Percentiles rank a stretch among this genome's conserved stretches.
phyloP scores from a whole-genome alignment of 1,140 invertebrate species.

The Cherax quadricarinatus region DNA sequence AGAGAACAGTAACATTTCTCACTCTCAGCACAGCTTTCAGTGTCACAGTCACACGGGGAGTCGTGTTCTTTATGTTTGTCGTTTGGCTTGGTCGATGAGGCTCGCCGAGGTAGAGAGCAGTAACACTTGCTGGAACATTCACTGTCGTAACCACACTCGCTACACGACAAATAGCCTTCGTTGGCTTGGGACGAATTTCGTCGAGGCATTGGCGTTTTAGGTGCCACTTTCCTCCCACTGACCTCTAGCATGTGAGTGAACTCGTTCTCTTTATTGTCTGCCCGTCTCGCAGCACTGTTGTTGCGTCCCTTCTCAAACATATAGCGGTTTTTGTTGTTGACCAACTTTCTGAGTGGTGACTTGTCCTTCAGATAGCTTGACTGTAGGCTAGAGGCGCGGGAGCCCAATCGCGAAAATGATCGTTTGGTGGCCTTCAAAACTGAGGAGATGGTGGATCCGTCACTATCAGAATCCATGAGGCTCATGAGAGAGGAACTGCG shows the following conservation, averaged over 20 bases:
- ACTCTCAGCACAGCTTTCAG: slow-evolving; percentile 90
- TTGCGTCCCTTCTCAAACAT: slow-evolving; percentile 12
- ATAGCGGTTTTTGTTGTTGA: slow-evolving; percentile 51
- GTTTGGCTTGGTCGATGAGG: slow-evolving; percentile 33
- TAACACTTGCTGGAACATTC: slow-evolving; percentile 87
- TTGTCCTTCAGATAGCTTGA: slow-evolving; percentile 71
- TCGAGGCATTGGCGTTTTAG: slow-evolving; percentile 74
- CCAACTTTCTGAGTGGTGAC: slow-evolving; percentile 65
- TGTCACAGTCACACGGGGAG: slow-evolving; percentile 83
- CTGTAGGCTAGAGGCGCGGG: slow-evolving; percentile 70
- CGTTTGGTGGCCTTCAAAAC: slow-evolving; percentile 74
- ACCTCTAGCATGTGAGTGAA: slow-evolving; percentile 19
- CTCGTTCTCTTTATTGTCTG: slow-evolving; percentile 34
- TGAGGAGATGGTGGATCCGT: slow-evolving; percentile 81
- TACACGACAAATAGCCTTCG: slow-evolving; percentile 86
- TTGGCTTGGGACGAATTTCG: slow-evolving; percentile 26
- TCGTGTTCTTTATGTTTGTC: slow-evolving; percentile 41
- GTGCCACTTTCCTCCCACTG: slow-evolving; percentile 42
- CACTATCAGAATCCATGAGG: slow-evolving; percentile 77
- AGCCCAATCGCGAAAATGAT: slow-evolving; percentile 74
- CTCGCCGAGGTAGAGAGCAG: slow-evolving; percentile 79
- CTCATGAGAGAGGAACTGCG: slow-evolving; percentile 66
- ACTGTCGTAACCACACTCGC: slow-evolving; percentile 89
- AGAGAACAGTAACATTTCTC: slow-evolving; percentile 90
- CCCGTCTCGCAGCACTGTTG: not conserved